These are phyloP conservation scores for Triplophysa rosa DNA, from an alignment of 2,113 vertebrate species.

Conservation along the genomic window DNA sequence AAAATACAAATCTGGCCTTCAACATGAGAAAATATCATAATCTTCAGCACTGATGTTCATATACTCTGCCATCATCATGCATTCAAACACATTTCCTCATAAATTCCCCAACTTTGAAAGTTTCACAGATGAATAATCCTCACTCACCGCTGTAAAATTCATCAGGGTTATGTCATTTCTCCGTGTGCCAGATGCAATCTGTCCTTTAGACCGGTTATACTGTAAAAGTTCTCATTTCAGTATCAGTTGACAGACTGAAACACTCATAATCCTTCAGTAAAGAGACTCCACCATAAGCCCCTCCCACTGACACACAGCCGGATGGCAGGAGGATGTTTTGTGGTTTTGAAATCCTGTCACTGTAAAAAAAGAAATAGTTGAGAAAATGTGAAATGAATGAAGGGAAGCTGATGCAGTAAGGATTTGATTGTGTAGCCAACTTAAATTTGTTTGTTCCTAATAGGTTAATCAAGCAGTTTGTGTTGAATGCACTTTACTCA, in stretches of 20 bases:
- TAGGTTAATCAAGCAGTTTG: too few species aligned
- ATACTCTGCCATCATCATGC: neutral
- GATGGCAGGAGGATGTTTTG: slow-evolving; percentile 15
- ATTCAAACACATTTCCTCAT: neutral
- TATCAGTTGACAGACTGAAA: neutral
- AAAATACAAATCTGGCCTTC: neutral
- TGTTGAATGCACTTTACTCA: too few species aligned
- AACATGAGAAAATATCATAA: neutral
- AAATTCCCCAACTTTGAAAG: neutral
- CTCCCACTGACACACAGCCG: slow-evolving; percentile 15
- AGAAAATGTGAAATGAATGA: too few species aligned
- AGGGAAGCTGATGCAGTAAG: too few species aligned
- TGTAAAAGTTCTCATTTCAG: neutral
- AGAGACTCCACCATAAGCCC: neutral
- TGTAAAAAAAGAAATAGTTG: too few species aligned
- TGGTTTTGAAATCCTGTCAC: neutral
- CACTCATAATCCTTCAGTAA: neutral
- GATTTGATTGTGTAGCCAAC: too few species aligned
- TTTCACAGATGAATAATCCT: neutral
- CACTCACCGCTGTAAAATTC: slow-evolving; percentile 1
- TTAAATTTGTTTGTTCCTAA: too few species aligned
- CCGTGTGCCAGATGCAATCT: neutral
- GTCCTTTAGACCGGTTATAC: neutral
- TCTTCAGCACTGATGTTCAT: neutral
- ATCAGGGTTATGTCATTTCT: neutral